These are phyloP conservation scores for Pseudopodoces humilis DNA, from an alignment of 2,113 vertebrate species.

Conservation along the genomic window DNA sequence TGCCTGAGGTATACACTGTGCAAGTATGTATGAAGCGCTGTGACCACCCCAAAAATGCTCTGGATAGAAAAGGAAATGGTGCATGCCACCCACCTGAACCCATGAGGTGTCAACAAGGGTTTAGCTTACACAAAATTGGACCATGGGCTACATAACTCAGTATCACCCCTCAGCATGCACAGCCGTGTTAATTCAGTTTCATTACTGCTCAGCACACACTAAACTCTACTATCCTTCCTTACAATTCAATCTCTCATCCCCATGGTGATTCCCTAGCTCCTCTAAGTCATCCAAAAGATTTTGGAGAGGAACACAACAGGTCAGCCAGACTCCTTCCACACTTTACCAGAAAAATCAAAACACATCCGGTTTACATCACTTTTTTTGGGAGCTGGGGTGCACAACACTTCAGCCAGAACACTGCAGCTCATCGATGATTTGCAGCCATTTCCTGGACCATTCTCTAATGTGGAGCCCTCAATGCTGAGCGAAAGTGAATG, in stretches of 20 bases:
- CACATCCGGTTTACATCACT: neutral
- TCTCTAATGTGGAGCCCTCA: neutral
- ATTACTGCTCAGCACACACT: neutral
- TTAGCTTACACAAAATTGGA: neutral
- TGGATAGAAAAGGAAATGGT: neutral
- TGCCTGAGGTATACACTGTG: neutral
- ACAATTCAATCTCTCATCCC: neutral
- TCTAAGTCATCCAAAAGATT: neutral
- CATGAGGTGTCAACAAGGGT: neutral
- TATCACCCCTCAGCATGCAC: neutral
- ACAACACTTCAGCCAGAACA: neutral
- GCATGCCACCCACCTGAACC: accelerated
- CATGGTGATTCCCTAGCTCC: neutral
- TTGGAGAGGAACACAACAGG: neutral
- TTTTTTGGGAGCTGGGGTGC: neutral
- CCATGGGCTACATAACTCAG: neutral
- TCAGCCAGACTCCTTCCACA: neutral
- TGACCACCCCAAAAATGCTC: neutral
- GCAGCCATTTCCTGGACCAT: neutral
- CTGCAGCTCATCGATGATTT: accelerated
- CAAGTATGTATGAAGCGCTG: neutral
- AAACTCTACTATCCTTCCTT: neutral
- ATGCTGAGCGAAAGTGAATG: neutral
- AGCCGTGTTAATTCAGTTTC: neutral
- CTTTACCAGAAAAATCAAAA: neutral